These are phyloP conservation scores for Phasia obesa DNA, from an alignment of 2,888 invertebrate species.

Conservation along the genomic window DNA sequence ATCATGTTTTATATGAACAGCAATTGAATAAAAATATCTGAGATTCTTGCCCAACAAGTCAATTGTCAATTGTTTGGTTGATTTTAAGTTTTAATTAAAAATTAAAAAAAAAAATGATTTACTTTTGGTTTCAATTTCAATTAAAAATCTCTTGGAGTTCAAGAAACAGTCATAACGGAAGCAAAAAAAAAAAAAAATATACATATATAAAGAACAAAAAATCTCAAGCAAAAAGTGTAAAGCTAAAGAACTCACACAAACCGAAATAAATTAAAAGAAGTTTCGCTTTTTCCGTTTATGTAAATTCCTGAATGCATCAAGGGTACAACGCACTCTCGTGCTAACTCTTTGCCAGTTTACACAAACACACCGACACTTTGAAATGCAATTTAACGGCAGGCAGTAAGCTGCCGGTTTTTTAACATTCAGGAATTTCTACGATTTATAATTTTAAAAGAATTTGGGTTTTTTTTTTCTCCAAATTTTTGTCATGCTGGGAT, in stretches of 20 bases:
- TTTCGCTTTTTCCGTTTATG: not conserved
- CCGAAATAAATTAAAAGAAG: constrained; percentile 8
- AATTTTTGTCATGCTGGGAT: constrained; percentile 8
- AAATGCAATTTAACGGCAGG: not conserved
- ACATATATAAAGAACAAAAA: too few species aligned
- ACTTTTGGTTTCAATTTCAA: constrained; percentile 37
- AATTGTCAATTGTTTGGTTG: constrained; percentile 6
- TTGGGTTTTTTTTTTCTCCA: constrained; percentile 6
- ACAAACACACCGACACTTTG: not conserved
- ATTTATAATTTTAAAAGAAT: not conserved
- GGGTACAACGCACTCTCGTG: constrained; percentile 5
- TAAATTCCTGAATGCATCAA: not conserved
- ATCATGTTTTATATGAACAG: constrained; percentile 55
- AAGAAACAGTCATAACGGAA: constrained; percentile 25
- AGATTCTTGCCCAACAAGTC: constrained; percentile 46
- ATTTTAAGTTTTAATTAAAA: constrained; percentile 18
- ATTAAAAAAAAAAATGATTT: constrained; percentile 1
- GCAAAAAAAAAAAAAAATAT: constrained; percentile 12
- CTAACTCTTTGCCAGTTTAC: not conserved
- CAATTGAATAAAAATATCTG: not conserved
- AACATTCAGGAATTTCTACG: constrained; percentile 12
- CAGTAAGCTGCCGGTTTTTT: not conserved
- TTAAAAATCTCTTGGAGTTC: constrained; percentile 49
- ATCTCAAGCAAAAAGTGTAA: not conserved
- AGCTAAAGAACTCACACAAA: not conserved